Evolutionary conservation across 1,140 invertebrate species (phyloP).

Genomic region (Bombus confusus): DNA sequence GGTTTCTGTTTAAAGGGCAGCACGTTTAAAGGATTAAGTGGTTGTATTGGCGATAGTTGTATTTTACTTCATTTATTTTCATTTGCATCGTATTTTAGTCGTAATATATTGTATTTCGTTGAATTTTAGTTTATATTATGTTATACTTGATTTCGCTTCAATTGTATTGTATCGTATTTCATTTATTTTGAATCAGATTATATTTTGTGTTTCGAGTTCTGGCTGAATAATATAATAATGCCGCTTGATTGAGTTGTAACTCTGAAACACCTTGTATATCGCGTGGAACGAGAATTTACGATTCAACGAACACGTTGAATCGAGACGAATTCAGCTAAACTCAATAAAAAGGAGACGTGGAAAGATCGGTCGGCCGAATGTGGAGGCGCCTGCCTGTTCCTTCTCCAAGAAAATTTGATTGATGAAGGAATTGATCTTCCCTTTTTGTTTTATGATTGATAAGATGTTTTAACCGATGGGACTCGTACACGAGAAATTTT

Average conservation of each 20-base stretch:
- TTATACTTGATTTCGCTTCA: neutral
- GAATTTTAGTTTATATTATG: neutral
- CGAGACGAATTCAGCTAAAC: neutral
- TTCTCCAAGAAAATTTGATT: neutral
- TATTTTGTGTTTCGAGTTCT: neutral
- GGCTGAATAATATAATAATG: neutral
- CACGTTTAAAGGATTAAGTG: too few relatives aligned
- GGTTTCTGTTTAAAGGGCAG: too few relatives aligned
- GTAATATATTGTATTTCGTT: neutral
- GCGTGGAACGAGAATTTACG: neutral
- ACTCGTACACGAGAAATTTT: too few relatives aligned
- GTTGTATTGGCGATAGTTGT: neutral
- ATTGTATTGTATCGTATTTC: neutral
- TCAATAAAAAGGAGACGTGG: neutral
- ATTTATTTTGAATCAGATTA: neutral
- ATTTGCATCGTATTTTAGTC: neutral
- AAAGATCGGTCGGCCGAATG: neutral
- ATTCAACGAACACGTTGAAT: slow-evolving; percentile 32
- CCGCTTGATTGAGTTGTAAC: neutral
- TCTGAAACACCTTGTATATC: neutral
- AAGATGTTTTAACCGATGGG: neutral
- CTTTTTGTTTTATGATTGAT: neutral
- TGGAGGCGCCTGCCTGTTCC: neutral
- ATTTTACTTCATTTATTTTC: neutral
- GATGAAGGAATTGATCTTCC: neutral